Conservation (phyloP, 30 jellyfish, hydroid and myxozoan genomes). For the Aurelia coerulea region DNA sequence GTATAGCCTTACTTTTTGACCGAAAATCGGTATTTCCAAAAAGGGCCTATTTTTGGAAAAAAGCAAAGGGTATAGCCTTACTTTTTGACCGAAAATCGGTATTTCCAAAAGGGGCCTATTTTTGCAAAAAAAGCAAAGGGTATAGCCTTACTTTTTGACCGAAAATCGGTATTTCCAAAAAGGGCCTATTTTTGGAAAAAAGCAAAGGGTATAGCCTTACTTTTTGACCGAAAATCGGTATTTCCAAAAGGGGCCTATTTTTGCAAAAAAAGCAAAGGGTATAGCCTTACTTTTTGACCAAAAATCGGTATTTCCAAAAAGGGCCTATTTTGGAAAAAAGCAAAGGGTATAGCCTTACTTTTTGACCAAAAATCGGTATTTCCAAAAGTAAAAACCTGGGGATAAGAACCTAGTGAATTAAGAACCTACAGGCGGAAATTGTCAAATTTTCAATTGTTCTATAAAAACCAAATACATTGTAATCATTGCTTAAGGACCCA, state of each 20-base stretch:
- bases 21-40: background rate
- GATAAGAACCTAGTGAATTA: too few species aligned
- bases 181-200: background rate
- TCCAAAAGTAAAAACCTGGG: too few species aligned
- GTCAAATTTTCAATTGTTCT: too few species aligned
- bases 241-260: background rate
- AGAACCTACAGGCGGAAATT: too few species aligned
- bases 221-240: background rate
- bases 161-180: background rate
- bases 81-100: background rate
- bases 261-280: background rate
- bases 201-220: background rate
- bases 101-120: background rate
- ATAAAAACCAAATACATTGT: too few species aligned
- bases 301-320: background rate
- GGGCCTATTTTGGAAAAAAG: too few species aligned
- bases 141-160: background rate
- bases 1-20: background rate
- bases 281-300: background rate
- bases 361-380: too few species aligned
- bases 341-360: too few species aligned
- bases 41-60: background rate
- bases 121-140: background rate
- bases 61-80: slow-evolving; percentile 1
- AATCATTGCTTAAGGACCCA: too few species aligned